A percentile compares a stretch with the other conserved stretches of the same genome.
Conservation (phyloP, 2,113 vertebrate genomes). For the Elaphurus davidianus region DNA sequence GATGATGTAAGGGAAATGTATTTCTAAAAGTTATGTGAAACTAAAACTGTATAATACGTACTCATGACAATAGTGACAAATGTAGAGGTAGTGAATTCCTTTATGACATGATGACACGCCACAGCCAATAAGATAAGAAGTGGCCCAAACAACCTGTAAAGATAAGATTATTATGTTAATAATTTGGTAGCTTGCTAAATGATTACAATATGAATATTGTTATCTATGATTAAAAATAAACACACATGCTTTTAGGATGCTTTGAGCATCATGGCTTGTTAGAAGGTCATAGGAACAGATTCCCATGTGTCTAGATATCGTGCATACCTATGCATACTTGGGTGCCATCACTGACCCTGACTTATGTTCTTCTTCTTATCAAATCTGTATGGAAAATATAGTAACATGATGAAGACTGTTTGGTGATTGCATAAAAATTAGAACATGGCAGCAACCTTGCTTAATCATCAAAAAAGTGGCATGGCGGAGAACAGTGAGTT, state of each 20-base stretch:
- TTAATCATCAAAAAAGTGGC: neutral
- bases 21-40: neutral
- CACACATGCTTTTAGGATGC: neutral
- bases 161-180: neutral
- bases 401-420: neutral
- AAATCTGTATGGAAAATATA: neutral
- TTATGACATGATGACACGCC: neutral
- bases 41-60: slow-evolving; percentile 8
- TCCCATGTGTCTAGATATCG: neutral
- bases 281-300: neutral
- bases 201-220: neutral
- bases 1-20: neutral
- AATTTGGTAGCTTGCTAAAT: neutral
- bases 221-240: neutral
- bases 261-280: neutral
- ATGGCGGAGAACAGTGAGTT: neutral
- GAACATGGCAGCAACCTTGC: neutral
- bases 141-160: slow-evolving; percentile 61
- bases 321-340: neutral
- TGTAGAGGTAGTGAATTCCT: neutral
- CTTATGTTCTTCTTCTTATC: neutral
- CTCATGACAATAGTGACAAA: slow-evolving; percentile 70
- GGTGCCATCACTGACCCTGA: neutral
- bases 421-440: neutral
- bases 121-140: slow-evolving; percentile 60